A percentile compares a stretch with the other conserved stretches of the same genome.
These are phyloP conservation scores for Gobius niger DNA, from an alignment of 2,113 vertebrate species.

Conservation along the genomic window DNA sequence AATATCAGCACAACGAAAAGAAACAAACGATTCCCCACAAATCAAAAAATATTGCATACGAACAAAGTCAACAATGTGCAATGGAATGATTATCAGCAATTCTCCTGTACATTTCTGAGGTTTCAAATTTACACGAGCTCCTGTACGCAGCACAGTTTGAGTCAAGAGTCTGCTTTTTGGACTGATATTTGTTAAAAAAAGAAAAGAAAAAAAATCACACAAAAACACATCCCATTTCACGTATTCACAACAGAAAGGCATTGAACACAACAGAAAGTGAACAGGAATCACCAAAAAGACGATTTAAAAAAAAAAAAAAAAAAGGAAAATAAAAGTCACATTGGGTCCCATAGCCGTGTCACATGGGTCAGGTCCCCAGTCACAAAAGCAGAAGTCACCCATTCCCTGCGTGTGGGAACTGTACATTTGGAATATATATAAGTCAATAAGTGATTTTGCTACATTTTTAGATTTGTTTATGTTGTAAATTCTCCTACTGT, in stretches of 20 bases:
- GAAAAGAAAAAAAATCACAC: too few species aligned
- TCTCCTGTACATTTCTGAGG: constrained; percentile 77
- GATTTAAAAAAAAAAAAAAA: neutral
- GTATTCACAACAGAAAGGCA: constrained; percentile 7
- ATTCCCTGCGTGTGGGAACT: too few species aligned
- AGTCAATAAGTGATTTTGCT: neutral
- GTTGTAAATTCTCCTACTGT: neutral
- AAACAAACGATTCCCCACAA: constrained; percentile 57
- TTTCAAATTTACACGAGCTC: constrained; percentile 43
- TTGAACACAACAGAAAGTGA: neutral
- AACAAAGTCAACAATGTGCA: constrained; percentile 77
- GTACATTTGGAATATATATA: too few species aligned
- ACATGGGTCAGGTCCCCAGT: neutral
- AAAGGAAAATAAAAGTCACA: neutral
- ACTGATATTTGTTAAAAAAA: neutral
- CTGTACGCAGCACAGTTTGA: constrained; percentile 18
- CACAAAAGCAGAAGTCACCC: neutral
- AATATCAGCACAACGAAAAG: constrained; percentile 61
- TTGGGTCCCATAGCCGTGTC: neutral
- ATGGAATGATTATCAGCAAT: constrained; percentile 81
- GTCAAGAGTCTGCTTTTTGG: neutral
- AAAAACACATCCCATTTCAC: neutral
- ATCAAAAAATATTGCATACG: constrained; percentile 72
- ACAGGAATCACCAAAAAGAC: constrained; percentile 4
- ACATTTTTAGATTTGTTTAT: neutral